Conservation (phyloP, 2,888 invertebrate species). For the Caenorhabditis doughertyi region DNA sequence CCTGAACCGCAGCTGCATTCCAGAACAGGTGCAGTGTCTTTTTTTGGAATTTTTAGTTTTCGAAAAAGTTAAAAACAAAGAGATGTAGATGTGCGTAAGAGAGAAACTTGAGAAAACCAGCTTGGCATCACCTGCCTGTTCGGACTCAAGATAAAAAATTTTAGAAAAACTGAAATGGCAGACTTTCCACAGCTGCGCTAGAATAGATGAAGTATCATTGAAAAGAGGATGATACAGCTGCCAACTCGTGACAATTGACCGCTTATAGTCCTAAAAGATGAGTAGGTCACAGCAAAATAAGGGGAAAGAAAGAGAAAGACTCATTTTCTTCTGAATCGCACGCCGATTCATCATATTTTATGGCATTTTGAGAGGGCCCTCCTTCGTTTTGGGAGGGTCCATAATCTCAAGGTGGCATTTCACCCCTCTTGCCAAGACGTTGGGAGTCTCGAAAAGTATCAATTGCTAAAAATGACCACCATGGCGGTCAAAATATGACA, state of each 20-base stretch:
- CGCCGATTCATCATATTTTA: conserved; percentile 60
- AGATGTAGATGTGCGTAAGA: background rate
- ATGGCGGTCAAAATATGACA: conserved; percentile 30
- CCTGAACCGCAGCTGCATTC: conserved; percentile 48
- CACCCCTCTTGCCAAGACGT: no score
- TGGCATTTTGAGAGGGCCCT: conserved; percentile 36
- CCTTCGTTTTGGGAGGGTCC: conserved; percentile 25
- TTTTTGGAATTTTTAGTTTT: no score
- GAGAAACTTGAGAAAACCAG: background rate
- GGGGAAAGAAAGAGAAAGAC: conserved; percentile 4
- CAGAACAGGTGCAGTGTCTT: conserved; percentile 34
- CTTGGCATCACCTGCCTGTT: no score
- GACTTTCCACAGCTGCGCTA: background rate
- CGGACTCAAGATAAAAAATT: no score
- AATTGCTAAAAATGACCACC: conserved; percentile 23
- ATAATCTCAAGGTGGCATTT: conserved; percentile 62
- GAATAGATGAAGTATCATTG: no score
- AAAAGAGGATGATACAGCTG: no score
- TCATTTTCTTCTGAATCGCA: conserved; percentile 14
- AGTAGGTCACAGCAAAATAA: conserved; percentile 40
- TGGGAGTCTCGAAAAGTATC: conserved; percentile 6
- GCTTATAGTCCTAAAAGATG: conserved; percentile 44
- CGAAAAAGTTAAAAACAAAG: background rate
- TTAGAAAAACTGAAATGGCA: no score
- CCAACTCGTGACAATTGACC: conserved; percentile 6